A percentile compares a stretch with the other conserved stretches of the same genome.
These are phyloP conservation scores for Heliconius himera DNA, from an alignment of 1,140 invertebrate genomes.

Conservation along the genomic window DNA sequence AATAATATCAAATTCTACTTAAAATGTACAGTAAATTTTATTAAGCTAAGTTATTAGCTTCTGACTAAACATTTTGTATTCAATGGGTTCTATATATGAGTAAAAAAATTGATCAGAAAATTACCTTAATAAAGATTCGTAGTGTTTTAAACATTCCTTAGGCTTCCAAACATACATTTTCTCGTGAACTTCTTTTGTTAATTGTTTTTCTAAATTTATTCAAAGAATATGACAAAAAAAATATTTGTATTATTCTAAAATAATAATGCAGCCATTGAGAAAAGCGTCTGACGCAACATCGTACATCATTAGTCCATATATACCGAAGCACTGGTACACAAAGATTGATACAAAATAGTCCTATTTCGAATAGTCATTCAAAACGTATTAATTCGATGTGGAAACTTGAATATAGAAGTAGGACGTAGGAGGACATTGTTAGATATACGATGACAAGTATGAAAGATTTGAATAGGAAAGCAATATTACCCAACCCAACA, in stretches of 20 bases:
- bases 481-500: conserved; percentile 28
- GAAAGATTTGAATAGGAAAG: conserved; percentile 22
- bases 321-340: conserved; percentile 40
- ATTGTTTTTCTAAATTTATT: conserved; percentile 21
- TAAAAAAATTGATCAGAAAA: too few relatives aligned
- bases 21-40: too few relatives aligned
- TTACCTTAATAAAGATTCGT: conserved; percentile 32
- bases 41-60: too few relatives aligned
- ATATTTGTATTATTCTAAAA: conserved; percentile 44
- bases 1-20: too few relatives aligned
- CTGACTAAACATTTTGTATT: too few relatives aligned
- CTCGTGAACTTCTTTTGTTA: conserved; percentile 4
- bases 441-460: conserved; percentile 30
- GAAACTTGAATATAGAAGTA: conserved; percentile 24
- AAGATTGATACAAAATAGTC: conserved; percentile 41
- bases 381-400: conserved; percentile 44
- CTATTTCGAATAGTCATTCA: conserved; percentile 33
- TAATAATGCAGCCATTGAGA: conserved; percentile 41
- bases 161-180: neutral
- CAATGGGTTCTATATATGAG: too few relatives aligned
- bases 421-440: neutral
- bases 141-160: conserved; percentile 30
- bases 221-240: conserved; percentile 9
- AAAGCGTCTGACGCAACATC: conserved; percentile 42
- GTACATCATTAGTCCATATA: conserved; percentile 40